These are phyloP conservation scores for Ianthella basta DNA, from an alignment of 37 sponge, comb jelly and placozoan species.

Conservation along the genomic window DNA sequence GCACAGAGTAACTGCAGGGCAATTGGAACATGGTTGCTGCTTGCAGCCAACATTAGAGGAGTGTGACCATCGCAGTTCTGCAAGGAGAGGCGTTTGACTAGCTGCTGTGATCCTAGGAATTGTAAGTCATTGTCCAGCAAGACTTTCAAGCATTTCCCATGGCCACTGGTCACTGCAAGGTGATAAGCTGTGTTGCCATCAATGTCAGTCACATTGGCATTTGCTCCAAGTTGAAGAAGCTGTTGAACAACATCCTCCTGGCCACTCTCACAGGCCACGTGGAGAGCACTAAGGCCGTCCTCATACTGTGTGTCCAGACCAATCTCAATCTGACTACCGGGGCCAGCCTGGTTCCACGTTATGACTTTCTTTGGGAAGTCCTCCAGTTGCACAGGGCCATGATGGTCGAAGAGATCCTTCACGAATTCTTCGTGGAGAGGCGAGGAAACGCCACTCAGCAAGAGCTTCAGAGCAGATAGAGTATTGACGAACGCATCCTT, in stretches of 20 bases:
- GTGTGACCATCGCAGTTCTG: constrained; percentile 25
- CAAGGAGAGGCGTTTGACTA: not conserved
- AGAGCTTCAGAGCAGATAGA: not conserved
- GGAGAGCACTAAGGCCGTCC: not conserved
- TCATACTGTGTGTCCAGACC: constrained; percentile 8
- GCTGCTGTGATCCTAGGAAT: not conserved
- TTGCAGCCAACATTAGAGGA: constrained; percentile 40
- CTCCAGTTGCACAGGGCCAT: not conserved
- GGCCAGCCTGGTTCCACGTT: not conserved
- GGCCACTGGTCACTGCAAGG: not conserved
- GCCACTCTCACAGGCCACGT: constrained; percentile 29
- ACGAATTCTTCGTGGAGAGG: not conserved
- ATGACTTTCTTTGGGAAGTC: not conserved
- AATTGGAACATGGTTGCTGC: constrained; percentile 15
- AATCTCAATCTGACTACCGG: not conserved
- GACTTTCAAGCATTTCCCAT: not conserved
- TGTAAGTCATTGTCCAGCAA: not conserved
- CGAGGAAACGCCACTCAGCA: not conserved
- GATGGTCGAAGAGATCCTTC: not conserved
- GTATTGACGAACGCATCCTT: not conserved
- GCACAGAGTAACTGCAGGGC: constrained; percentile 19
- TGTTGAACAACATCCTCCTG: not conserved
- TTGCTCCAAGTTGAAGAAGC: constrained; percentile 3
- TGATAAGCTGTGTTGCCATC: constrained; percentile 18
- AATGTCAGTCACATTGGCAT: not conserved